phyloP scores from a whole-genome alignment of 2,888 invertebrate genomes.

The Crioceris asparagi region DNA sequence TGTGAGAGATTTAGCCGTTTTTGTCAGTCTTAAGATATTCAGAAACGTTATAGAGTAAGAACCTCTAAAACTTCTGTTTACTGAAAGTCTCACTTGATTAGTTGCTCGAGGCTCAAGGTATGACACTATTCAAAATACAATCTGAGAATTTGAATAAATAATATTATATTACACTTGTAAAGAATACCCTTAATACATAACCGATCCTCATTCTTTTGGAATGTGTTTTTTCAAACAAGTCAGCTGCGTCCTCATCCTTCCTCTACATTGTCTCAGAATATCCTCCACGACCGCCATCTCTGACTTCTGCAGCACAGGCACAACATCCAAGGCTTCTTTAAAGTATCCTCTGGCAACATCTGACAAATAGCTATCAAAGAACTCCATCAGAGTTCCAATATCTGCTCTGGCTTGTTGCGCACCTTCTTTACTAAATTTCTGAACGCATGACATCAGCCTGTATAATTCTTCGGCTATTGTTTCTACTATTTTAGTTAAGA shows the following conservation, averaged over 20 bases:
- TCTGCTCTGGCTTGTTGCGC: slow-evolving; percentile 74
- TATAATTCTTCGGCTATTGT: slow-evolving; percentile 88
- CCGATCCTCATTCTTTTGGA: too few relatives aligned
- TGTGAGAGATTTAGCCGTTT: slow-evolving; percentile 52
- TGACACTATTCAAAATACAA: too few relatives aligned
- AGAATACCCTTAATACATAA: too few relatives aligned
- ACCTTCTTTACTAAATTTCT: slow-evolving; percentile 56
- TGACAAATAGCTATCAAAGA: slow-evolving; percentile 46
- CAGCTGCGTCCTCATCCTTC: slow-evolving; percentile 58
- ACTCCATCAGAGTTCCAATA: slow-evolving; percentile 54
- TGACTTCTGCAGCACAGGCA: slow-evolving; percentile 54
- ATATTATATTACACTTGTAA: neutral
- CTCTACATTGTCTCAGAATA: slow-evolving; percentile 51
- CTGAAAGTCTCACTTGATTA: too few relatives aligned
- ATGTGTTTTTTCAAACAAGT: slow-evolving; percentile 44
- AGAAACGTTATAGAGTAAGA: too few relatives aligned
- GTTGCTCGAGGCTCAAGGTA: too few relatives aligned
- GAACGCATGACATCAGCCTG: slow-evolving; percentile 72
- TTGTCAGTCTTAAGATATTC: too few relatives aligned
- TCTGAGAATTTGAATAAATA: neutral
- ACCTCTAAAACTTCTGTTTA: too few relatives aligned
- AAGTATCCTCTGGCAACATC: slow-evolving; percentile 47
- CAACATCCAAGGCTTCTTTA: slow-evolving; percentile 68
- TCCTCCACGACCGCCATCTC: slow-evolving; percentile 45
- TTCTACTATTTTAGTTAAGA: slow-evolving; percentile 71